Base-by-base conservation (phyloP, 2,113 vertebrate genomes). In the Pheucticus melanocephalus region DNA sequence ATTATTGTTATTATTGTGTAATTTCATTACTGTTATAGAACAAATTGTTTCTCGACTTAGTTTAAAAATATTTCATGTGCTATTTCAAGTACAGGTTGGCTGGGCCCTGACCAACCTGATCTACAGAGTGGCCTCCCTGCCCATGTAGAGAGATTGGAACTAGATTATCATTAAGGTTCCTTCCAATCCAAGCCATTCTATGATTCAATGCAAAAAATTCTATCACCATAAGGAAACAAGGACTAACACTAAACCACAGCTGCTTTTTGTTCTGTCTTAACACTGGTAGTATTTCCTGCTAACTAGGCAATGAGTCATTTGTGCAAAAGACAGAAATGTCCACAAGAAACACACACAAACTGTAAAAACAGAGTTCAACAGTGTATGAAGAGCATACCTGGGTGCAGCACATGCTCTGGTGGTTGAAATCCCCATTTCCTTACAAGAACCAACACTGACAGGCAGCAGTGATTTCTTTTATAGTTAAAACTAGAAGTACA, bases 301-400 rank as follows among this genome's bases (percentile, higher is more conserved):
- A 91, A 70, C 31, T 45, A 8, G 9, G 30, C 0, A 0, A 78
- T 6, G 2, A 77, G 19, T n/a, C 18, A 66, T 25, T 54, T 70
- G 21, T 66, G 39, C 54, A 69, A 80, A 50, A 80, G 27, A 64
- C 11, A 80, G 53, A 86, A 77, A 39, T 3, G 7, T 44, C 24
- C 5, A 3, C 3, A 30, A 47, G 57, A 40, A 76, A 60, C 39
- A 45, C 42, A 65, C 24, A 72, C 5, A 25, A 21, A 56, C 50
- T 12, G 2, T 17, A 70, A 69, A 63, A 94, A 35, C 12, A 40
- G 47, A 79, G 16, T 25, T 60, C 33, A 42, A 16, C 0, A 8
- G 14, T 1, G 0, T 27, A 53, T 8, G 18, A 78, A 76, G 21
- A 87, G 33, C 60, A 82, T 24, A 90, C 10, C n/a, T n/a, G 5